A percentile compares a stretch with the other conserved stretches of the same genome.
Evolutionary conservation across 1,140 invertebrate genomes (phyloP).

Genomic region (Macrosteles quadrilineatus): DNA sequence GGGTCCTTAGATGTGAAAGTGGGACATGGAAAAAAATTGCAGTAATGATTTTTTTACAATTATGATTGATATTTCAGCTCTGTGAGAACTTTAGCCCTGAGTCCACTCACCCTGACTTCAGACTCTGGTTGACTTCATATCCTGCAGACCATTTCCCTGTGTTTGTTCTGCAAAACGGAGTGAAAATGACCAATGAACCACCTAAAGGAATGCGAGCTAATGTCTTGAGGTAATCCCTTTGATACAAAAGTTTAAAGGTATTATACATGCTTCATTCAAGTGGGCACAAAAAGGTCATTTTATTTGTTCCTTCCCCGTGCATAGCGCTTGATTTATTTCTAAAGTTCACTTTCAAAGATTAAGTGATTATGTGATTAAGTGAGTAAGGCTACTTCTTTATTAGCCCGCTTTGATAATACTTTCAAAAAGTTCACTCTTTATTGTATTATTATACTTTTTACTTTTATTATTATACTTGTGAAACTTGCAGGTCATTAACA

Average conservation of each 20-base stretch:
- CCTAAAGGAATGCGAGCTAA: conserved; percentile 80
- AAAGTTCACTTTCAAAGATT: no score
- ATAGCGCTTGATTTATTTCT: background rate
- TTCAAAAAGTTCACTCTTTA: background rate
- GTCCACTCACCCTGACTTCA: conserved; percentile 82
- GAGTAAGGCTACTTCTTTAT: background rate
- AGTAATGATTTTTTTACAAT: no score
- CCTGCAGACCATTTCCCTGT: conserved; percentile 91
- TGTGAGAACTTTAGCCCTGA: conserved; percentile 77
- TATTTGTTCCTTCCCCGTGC: background rate
- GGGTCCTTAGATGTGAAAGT: no score
- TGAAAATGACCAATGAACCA: conserved; percentile 97
- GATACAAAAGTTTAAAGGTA: no score
- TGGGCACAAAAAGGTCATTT: no score
- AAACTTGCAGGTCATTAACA: conserved; percentile 64
- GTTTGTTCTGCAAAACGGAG: conserved; percentile 86
- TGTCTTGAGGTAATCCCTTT: conserved; percentile 54
- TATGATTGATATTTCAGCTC: no score
- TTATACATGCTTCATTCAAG: no score
- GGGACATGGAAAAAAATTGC: no score
- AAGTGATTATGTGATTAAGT: background rate
- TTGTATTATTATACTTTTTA: background rate
- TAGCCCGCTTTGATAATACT: background rate
- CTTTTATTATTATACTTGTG: background rate
- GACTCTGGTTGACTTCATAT: conserved; percentile 94